phyloP scores from a whole-genome alignment of 1,140 invertebrate genomes.

The Brachionus manjavacas region DNA sequence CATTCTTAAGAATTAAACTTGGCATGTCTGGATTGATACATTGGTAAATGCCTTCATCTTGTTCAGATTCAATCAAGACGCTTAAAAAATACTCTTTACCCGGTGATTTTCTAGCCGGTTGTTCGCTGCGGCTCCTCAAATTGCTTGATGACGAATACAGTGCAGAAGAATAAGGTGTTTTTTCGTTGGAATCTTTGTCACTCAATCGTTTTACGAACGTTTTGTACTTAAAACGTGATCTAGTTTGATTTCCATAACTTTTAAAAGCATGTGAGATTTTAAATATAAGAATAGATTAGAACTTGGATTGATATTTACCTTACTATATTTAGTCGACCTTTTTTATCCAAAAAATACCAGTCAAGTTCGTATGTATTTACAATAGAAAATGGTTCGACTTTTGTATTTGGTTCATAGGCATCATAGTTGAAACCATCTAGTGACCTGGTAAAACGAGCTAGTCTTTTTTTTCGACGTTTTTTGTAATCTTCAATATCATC shows the following conservation, averaged over 20 bases:
- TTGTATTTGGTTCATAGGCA: not conserved
- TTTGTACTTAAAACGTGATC: conserved; percentile 32
- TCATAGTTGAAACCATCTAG: not conserved
- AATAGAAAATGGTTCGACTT: not conserved
- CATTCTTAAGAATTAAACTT: conserved; percentile 27
- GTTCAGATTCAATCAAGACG: conserved; percentile 16
- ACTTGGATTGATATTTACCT: not conserved
- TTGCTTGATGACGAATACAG: not conserved
- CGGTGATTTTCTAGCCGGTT: not conserved
- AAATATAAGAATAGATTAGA: not conserved
- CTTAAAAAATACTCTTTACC: conserved; percentile 5
- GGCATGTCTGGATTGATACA: conserved; percentile 39
- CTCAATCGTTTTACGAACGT: not conserved
- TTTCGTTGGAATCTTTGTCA: not conserved
- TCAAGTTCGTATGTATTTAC: conserved; percentile 35
- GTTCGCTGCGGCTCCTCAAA: not conserved
- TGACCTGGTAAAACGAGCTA: not conserved
- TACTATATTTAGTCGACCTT: conserved; percentile 30
- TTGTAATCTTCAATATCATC: not conserved
- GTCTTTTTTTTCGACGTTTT: not conserved
- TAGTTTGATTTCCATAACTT: conserved; percentile 26
- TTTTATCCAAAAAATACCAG: conserved; percentile 42
- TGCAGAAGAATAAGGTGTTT: not conserved
- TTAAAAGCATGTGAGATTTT: not conserved
- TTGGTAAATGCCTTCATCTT: conserved; percentile 38